Evolutionary conservation across 2,113 vertebrate genomes (phyloP).

Genomic region (Canis aureus): DNA sequence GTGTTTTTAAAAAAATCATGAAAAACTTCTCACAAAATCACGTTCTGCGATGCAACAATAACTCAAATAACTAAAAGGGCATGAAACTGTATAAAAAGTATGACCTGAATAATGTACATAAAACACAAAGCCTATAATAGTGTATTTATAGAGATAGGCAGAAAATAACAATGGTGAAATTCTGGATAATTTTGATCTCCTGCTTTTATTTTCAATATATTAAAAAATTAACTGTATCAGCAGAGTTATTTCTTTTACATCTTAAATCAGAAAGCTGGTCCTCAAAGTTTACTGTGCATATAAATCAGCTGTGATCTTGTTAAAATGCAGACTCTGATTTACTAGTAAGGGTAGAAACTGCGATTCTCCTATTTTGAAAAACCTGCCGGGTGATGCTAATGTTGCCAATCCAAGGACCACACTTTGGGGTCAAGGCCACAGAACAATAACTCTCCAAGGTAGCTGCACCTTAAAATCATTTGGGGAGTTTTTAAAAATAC

Average conservation of each 20-base stretch:
- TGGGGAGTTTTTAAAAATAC: neutral
- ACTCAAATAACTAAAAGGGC: neutral
- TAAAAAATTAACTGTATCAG: neutral
- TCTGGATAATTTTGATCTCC: neutral
- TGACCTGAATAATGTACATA: neutral
- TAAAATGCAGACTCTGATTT: slow-evolving; percentile 54
- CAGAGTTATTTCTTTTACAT: neutral
- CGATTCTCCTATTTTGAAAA: neutral
- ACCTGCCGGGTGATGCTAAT: neutral
- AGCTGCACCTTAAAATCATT: neutral
- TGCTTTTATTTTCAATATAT: neutral
- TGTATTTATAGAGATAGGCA: neutral
- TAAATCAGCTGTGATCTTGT: neutral
- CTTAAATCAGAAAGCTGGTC: neutral
- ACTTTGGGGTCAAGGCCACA: neutral
- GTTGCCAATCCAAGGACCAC: neutral
- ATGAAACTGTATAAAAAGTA: neutral
- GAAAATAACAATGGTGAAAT: slow-evolving; percentile 17
- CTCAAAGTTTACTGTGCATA: neutral
- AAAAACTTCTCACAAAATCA: neutral
- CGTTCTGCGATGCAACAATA: neutral
- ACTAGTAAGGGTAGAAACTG: neutral
- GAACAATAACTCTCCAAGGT: neutral
- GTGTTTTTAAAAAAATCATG: neutral
- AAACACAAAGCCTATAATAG: neutral